A percentile compares a stretch with the other conserved stretches of the same genome.
Conservation (phyloP, 2,888 invertebrate genomes). For the Eupithecia subumbrata region DNA sequence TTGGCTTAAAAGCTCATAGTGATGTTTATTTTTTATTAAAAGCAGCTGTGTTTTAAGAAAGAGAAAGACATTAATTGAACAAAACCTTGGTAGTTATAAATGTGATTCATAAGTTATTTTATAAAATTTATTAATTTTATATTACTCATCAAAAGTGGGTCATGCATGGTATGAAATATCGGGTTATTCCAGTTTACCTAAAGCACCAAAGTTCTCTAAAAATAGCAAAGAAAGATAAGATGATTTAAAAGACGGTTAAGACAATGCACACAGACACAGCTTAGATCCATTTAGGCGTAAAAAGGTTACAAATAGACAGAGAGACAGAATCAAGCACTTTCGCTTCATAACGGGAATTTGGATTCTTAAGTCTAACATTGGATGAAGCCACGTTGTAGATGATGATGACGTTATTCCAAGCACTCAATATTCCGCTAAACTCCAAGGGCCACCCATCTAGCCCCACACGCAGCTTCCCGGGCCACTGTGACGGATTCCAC, state of each 20-base stretch:
- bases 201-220: too few species aligned
- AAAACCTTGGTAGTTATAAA: neutral
- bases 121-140: too few species aligned
- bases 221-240: too few species aligned
- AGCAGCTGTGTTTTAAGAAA: neutral
- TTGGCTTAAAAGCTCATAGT: neutral
- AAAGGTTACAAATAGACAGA: neutral
- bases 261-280: too few species aligned
- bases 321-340: neutral
- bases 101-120: neutral
- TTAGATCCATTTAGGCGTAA: neutral
- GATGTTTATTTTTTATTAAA: neutral
- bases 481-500: constrained; percentile 82
- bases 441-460: constrained; percentile 76
- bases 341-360: neutral
- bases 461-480: constrained; percentile 70
- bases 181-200: too few species aligned
- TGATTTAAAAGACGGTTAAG: too few species aligned
- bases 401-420: neutral
- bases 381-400: neutral
- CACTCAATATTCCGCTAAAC: constrained; percentile 34
- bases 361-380: neutral
- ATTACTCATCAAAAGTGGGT: too few species aligned
- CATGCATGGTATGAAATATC: too few species aligned
- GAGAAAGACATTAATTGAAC: neutral